phyloP scores from a whole-genome alignment of 1,140 invertebrate species.

The Tetragnatha versicolor region DNA sequence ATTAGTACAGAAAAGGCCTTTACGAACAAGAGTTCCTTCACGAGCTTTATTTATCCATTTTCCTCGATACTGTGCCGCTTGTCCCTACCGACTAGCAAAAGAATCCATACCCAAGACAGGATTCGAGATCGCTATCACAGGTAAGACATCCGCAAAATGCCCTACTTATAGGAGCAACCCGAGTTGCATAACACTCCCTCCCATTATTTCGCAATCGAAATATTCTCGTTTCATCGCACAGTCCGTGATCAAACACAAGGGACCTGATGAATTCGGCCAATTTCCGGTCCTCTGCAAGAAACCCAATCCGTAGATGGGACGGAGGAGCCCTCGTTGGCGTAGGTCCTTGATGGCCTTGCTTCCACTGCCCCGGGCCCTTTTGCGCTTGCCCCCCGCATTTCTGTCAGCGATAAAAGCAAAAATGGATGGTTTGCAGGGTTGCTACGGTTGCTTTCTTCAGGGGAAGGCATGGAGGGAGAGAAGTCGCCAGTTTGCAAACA shows the following conservation, averaged over 20 bases:
- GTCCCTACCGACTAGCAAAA: no score
- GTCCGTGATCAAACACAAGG: neutral
- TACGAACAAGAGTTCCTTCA: no score
- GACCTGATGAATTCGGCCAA: neutral
- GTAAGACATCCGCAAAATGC: no score
- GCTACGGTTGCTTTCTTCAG: neutral
- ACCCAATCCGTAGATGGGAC: no score
- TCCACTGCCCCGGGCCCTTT: neutral
- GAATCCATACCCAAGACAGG: no score
- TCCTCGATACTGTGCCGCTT: no score
- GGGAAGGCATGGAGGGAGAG: neutral
- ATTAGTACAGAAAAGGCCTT: no score
- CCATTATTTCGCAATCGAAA: no score
- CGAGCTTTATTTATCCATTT: no score
- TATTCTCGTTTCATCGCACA: neutral
- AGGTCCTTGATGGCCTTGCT: neutral
- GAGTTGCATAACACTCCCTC: no score
- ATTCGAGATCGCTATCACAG: no score
- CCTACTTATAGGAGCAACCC: no score
- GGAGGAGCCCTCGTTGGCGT: neutral
- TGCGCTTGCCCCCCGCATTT: neutral
- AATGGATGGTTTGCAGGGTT: constrained; percentile 33
- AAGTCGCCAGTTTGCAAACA: neutral
- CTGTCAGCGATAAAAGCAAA: constrained; percentile 35
- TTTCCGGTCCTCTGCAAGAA: neutral